These are phyloP conservation scores for Dicycla oo DNA, from an alignment of 2,888 invertebrate species.

Conservation along the genomic window DNA sequence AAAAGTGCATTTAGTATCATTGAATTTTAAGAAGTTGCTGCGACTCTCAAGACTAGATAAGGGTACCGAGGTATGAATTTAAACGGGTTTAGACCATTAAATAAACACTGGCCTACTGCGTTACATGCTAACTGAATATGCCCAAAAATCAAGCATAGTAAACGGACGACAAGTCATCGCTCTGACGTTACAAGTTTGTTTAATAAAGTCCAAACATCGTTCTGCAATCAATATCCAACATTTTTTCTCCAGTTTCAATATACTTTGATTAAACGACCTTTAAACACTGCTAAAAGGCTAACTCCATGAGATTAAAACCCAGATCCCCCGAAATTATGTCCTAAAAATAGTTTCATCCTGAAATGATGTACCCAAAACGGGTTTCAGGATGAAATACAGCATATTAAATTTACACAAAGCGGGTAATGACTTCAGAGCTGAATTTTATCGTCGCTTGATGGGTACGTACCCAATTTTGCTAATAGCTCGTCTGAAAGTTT, in stretches of 20 bases:
- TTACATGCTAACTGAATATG: neutral
- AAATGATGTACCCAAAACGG: conserved; percentile 24
- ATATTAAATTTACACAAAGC: conserved; percentile 47
- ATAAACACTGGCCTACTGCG: neutral
- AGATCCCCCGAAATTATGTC: conserved; percentile 6
- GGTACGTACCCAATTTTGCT: conserved; percentile 66
- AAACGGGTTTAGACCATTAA: neutral
- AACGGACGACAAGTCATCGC: neutral
- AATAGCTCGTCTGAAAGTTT: conserved; percentile 61
- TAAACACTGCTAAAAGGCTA: conserved; percentile 1
- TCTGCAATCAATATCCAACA: too few species aligned
- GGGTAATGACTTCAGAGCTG: conserved; percentile 34
- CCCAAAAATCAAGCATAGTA: neutral
- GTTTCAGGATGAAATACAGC: conserved; percentile 42
- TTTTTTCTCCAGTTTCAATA: neutral
- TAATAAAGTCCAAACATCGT: neutral
- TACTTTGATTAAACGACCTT: conserved; percentile 1
- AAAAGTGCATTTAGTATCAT: neutral
- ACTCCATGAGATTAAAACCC: conserved; percentile 27
- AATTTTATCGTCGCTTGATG: conserved; percentile 57
- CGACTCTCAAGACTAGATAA: neutral
- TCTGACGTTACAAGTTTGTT: neutral
- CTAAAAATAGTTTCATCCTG: conserved; percentile 42
- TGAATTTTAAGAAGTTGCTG: neutral
- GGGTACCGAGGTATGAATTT: too few species aligned